Evolutionary conservation across 2,888 invertebrate genomes (phyloP), one percentile per base, ranked within the genome.

Genomic region (Ennomos quercinarius): DNA sequence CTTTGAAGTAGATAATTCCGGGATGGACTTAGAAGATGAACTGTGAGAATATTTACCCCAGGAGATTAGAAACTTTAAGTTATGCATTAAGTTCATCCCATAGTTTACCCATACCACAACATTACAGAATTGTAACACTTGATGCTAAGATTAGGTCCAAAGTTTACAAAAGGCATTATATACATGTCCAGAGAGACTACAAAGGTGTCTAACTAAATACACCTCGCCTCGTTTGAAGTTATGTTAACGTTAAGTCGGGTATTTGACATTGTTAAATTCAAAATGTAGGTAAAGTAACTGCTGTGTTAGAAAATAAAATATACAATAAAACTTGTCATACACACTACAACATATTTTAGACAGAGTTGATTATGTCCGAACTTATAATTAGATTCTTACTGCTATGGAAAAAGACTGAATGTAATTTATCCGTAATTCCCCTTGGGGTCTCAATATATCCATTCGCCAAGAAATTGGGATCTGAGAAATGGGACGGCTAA

Each of bases 111-210:
- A 6, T 43, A 51, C 51, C 60, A 51, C 50, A 42, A 36, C 37
- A 46, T 47, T 47, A 50, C 50, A 51, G 54, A 36, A 12, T 42
- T 13, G n/a, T 41, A 13, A 35, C 35, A 44, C 35, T 43, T 39
- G 6, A 34, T 8, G 11, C 37, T 27, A 41, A 51, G 57, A 53
- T 58, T 61, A 51, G 43, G 35, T 38, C 39, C 11, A 37, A 53
- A 37, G 43, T 41, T 61, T 64, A 66, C 63, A 62, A 64, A 63
- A 67, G 64, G 58, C 44, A 47, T 41, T 48, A 57, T 42, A 57
- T 55, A 41, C 12, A 38, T 50, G 9, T 17, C 36, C 47, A 44
- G 46, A 13, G 17, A 11, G 44, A 57, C 63, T 51, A 70, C 64
- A 72, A 56, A 39, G 10, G 55, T 45, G 40, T 34, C 56, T 34